Evolutionary conservation across 2,888 invertebrate species (phyloP), one percentile per base, ranked within the genome.

Genomic region (Napeogenes sylphis): DNA sequence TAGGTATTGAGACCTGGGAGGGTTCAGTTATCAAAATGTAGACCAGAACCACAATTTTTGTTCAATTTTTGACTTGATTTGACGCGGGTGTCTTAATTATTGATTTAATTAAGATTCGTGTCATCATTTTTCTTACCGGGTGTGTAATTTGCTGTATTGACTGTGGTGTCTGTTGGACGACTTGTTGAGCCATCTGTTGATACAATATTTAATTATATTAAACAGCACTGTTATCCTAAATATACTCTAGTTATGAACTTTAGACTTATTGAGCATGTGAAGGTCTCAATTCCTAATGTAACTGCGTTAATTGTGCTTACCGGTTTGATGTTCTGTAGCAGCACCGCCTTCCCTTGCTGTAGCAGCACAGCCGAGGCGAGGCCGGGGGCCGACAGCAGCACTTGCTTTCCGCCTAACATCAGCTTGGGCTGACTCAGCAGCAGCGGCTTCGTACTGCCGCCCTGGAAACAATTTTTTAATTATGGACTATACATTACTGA

Each of bases 291-390:
- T 21, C 21, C 21, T 21, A 21, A 21, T 21, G 21, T 21, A 21
- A 21, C 21, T 21, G 21, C 21, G 21, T 5, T 35, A 35, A 35
- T 35, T 5, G 12, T 42, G 42, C 85, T 63, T 21, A 89, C 87
- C 58, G 87, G 86, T 65, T 90, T 90, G 75, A 91, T 86, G 35
- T 89, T 90, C 75, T 92, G 90, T 65, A 92, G 75, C 56, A 92
- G 81, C 38, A 92, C 90, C 0, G 92, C 90, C 67, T 92, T 91
- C 45, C 91, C 90, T 1, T 89, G 90, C 69, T 88, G 91, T 55
- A 90, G 76, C 8, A 90, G 83, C 32, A 91, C 88, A 0, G 91
- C 85, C 4, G 87, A 85, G 0, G 85, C 81, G 4, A 90, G 74
- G 68, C 84, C 84, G 73, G 85, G 88, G 0, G 89, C 78, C 0